phyloP scores from a whole-genome alignment of 2,888 invertebrate genomes.

The Aphidoletes aphidimyza region DNA sequence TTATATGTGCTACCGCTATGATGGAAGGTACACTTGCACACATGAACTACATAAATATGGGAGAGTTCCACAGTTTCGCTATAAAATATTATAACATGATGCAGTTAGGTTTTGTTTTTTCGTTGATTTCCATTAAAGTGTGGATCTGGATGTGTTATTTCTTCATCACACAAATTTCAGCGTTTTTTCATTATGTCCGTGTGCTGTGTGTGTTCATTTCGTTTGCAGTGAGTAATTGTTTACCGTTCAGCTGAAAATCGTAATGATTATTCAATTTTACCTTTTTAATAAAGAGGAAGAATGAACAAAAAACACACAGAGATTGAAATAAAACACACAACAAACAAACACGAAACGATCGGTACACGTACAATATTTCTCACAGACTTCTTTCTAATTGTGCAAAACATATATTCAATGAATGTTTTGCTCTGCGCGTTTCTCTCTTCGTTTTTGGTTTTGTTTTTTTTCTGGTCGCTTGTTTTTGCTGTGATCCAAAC shows the following conservation, averaged over 20 bases:
- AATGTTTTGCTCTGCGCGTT: conserved; percentile 6
- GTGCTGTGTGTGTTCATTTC: neutral
- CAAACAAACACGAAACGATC: neutral
- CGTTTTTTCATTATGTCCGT: too few relatives aligned
- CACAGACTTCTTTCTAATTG: conserved; percentile 13
- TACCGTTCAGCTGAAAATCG: conserved; percentile 24
- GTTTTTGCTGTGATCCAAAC: neutral
- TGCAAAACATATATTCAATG: conserved; percentile 24
- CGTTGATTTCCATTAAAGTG: too few relatives aligned
- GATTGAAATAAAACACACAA: neutral
- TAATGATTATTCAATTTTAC: conserved; percentile 43
- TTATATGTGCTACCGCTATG: conserved; percentile 16
- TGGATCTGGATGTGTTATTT: too few relatives aligned
- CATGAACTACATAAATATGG: conserved; percentile 25
- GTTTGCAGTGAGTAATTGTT: conserved; percentile 12
- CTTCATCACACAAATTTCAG: too few relatives aligned
- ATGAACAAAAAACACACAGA: too few relatives aligned
- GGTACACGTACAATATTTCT: neutral
- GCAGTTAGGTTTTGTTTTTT: neutral
- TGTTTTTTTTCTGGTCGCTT: neutral
- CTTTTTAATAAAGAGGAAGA: neutral
- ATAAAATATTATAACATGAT: too few relatives aligned
- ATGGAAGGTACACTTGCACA: neutral
- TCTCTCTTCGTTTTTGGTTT: neutral
- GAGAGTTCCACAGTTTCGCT: neutral